Percentiles rank a stretch among this genome's conserved stretches.
phyloP scores from a whole-genome alignment of 2,888 invertebrate species.

The Chaetoderma sp. region DNA sequence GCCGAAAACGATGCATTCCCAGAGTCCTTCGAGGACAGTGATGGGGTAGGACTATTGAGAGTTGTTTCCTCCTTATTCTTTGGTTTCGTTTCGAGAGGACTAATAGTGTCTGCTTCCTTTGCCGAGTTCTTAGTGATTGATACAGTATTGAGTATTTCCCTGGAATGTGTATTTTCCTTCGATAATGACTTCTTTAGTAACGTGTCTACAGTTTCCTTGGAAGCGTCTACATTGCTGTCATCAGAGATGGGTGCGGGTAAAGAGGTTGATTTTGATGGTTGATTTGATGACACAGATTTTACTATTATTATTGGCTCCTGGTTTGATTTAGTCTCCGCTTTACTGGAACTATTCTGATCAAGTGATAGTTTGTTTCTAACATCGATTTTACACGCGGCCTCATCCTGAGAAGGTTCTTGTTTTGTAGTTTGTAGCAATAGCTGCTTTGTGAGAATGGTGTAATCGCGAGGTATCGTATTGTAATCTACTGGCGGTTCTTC shows the following conservation, averaged over 20 bases:
- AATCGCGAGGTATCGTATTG: too few species aligned
- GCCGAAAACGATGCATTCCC: conserved; percentile 11
- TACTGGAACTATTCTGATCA: too few species aligned
- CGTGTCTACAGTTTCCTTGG: too few species aligned
- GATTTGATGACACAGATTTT: background rate
- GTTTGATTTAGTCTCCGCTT: background rate
- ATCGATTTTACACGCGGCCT: conserved; percentile 6
- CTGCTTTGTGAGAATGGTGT: too few species aligned
- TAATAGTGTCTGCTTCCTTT: background rate
- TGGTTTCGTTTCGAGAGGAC: background rate
- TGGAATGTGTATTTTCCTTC: conserved; percentile 22
- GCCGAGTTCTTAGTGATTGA: background rate
- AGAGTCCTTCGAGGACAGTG: background rate
- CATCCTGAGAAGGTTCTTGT: conserved; percentile 6
- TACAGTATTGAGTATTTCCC: too few species aligned
- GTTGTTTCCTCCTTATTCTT: conserved; percentile 24
- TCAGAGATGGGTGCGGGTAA: background rate
- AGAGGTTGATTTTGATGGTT: background rate
- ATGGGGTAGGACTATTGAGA: conserved; percentile 24
- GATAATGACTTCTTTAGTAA: too few species aligned
- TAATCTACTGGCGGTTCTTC: conserved; percentile 53
- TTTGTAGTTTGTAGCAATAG: too few species aligned
- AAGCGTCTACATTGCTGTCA: background rate
- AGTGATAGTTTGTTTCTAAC: too few species aligned
- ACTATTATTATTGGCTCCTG: background rate